These are phyloP conservation scores for Stenchaetothrips biformis DNA, from an alignment of 2,888 invertebrate species.

Conservation along the genomic window DNA sequence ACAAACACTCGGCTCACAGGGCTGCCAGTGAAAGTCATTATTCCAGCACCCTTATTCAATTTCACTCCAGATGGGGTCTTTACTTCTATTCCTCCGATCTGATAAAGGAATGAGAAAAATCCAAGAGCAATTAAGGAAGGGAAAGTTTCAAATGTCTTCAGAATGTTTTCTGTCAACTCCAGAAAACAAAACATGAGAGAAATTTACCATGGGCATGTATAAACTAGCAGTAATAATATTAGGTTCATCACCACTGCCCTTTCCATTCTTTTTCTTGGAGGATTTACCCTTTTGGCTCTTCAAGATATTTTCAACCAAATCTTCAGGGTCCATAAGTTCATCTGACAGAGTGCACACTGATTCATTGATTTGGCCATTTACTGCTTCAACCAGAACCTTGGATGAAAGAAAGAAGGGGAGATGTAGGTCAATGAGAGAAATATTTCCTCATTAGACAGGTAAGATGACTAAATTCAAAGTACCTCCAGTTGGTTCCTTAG, in stretches of 20 bases:
- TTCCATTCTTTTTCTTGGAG: constrained; percentile 34
- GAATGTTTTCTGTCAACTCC: constrained; percentile 45
- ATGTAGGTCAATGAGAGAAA: too few relatives aligned
- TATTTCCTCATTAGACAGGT: too few relatives aligned
- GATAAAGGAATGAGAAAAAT: background rate
- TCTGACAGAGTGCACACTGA: background rate
- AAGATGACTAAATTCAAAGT: constrained; percentile 32
- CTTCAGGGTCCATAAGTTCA: background rate
- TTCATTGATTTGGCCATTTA: background rate
- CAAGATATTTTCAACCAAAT: background rate
- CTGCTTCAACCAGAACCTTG: background rate
- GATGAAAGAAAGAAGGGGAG: too few relatives aligned
- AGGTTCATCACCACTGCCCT: constrained; percentile 46
- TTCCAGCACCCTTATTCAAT: background rate
- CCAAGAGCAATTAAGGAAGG: too few relatives aligned
- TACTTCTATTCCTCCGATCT: constrained; percentile 48
- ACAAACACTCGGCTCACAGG: constrained; percentile 59
- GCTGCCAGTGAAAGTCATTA: constrained; percentile 33
- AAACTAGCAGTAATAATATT: constrained; percentile 38
- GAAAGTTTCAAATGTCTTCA: background rate
- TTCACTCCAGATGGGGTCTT: constrained; percentile 42
- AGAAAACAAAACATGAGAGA: constrained; percentile 40
- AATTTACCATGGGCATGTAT: constrained; percentile 33
- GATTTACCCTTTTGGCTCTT: background rate
- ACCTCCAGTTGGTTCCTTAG: constrained; percentile 67